Percentiles rank a stretch among this genome's conserved stretches.
phyloP scores from a whole-genome alignment of 2,797 vertebrate species.

The Sparidentex hasta region DNA sequence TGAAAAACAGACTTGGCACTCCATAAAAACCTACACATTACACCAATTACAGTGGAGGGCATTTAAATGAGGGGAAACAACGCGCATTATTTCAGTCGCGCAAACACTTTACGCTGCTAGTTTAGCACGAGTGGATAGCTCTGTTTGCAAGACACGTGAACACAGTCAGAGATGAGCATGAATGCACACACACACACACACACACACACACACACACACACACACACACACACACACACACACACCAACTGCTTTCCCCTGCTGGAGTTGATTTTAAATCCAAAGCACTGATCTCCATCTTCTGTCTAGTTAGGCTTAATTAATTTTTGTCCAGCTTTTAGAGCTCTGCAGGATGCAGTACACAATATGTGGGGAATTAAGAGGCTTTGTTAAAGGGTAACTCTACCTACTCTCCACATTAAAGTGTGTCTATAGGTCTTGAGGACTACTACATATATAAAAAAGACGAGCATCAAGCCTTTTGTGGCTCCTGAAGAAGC shows the following conservation, averaged over 20 bases:
- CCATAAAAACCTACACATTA: slow-evolving; percentile 62
- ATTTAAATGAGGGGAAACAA: slow-evolving; percentile 65
- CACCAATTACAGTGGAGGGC: slow-evolving; percentile 60
- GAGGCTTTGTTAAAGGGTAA: not conserved
- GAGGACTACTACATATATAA: too few relatives aligned
- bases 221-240: slow-evolving; percentile 35
- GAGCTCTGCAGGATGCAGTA: slow-evolving; percentile 27
- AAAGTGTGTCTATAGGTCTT: too few relatives aligned
- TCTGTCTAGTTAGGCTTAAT: slow-evolving; percentile 27
- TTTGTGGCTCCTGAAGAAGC: too few relatives aligned
- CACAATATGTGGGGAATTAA: not conserved
- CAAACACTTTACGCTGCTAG: slow-evolving; percentile 43
- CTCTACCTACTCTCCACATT: too few relatives aligned
- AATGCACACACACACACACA: slow-evolving; percentile 39
- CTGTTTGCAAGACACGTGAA: slow-evolving; percentile 34
- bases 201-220: slow-evolving; percentile 30
- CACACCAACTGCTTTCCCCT: slow-evolving; percentile 36
- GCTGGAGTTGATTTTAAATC: slow-evolving; percentile 46
- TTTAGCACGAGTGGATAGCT: slow-evolving; percentile 40
- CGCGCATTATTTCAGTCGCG: slow-evolving; percentile 44
- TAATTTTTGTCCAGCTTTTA: slow-evolving; percentile 22
- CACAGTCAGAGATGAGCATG: slow-evolving; percentile 28
- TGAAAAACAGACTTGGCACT: slow-evolving; percentile 60
- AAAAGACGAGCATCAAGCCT: too few relatives aligned
- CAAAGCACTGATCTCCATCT: slow-evolving; percentile 26